Evolutionary conservation across 2,797 vertebrate species (phyloP).

Genomic region (Anomalospiza imberbis): DNA sequence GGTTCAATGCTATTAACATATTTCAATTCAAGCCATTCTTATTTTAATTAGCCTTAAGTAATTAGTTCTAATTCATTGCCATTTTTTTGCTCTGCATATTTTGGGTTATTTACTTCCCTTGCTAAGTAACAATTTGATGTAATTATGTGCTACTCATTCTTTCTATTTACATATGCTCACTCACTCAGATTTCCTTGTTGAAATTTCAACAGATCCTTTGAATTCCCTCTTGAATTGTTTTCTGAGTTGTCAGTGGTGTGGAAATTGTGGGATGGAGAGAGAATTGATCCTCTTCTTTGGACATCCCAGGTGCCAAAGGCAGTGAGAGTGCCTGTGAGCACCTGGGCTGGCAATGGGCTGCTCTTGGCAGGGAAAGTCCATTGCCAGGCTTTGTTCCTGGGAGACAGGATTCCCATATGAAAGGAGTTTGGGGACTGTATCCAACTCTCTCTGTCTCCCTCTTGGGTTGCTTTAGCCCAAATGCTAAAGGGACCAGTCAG

Average conservation of each 20-base stretch:
- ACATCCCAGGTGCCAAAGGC: constrained; percentile 15
- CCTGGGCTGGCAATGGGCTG: constrained; percentile 39
- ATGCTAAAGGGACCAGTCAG: background rate
- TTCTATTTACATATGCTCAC: constrained; percentile 68
- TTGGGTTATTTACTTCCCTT: constrained; percentile 79
- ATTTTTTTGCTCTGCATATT: constrained; percentile 72
- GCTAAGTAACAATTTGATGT: constrained; percentile 78
- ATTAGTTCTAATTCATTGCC: constrained; percentile 78
- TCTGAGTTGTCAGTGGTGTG: constrained; percentile 42
- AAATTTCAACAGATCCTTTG: constrained; percentile 47
- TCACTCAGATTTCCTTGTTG: constrained; percentile 43
- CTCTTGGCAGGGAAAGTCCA: constrained; percentile 19
- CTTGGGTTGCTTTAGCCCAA: background rate
- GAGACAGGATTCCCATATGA: constrained; percentile 20
- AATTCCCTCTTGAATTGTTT: constrained; percentile 36
- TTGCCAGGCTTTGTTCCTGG: constrained; percentile 37
- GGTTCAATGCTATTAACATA: constrained; percentile 74
- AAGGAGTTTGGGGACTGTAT: background rate
- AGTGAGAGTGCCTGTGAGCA: constrained; percentile 33
- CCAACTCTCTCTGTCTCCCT: constrained; percentile 14
- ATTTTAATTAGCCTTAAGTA: constrained; percentile 84
- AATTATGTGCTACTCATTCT: constrained; percentile 74
- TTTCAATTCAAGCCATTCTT: constrained; percentile 75
- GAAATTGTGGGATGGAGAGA: constrained; percentile 47
- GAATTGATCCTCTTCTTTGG: constrained; percentile 43